A percentile compares a stretch with the other conserved stretches of the same genome.
Conservation (phyloP, 2,113 vertebrate genomes). For the Nipponia nippon region DNA sequence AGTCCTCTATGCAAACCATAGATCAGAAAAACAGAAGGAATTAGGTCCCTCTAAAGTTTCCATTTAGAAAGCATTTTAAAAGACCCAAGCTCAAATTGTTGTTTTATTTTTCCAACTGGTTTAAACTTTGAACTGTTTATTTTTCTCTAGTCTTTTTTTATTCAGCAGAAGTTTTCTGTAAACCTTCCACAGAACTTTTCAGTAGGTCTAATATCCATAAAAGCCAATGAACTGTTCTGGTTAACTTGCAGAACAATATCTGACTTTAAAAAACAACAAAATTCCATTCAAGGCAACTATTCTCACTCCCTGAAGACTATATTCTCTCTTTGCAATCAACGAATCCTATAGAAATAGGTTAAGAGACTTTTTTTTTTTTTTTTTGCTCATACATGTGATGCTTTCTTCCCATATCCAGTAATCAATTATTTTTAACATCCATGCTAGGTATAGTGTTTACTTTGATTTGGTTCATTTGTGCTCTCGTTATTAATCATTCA, state of each 20-base stretch:
- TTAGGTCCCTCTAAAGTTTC: neutral
- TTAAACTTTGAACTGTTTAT: neutral
- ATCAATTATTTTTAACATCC: neutral
- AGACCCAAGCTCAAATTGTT: neutral
- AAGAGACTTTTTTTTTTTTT: neutral
- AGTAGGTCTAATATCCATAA: neutral
- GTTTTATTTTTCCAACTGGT: neutral
- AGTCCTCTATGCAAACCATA: neutral
- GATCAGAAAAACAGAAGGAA: neutral
- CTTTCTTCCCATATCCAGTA: neutral
- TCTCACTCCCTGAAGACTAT: neutral
- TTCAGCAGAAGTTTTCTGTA: neutral
- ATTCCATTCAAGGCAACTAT: neutral
- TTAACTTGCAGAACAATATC: neutral
- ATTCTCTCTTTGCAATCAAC: neutral
- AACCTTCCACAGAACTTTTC: neutral
- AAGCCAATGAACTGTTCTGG: neutral
- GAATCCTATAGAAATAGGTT: neutral
- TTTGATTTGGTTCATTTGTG: neutral
- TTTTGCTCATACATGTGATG: neutral
- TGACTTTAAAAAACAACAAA: neutral
- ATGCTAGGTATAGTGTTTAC: neutral
- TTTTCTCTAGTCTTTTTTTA: neutral
- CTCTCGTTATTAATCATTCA: slow-evolving; percentile 47
- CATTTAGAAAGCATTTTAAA: neutral